Evolutionary conservation across 2,888 invertebrate genomes (phyloP), one percentile per base, ranked within the genome.

Genomic region (Taenaris catops): DNA sequence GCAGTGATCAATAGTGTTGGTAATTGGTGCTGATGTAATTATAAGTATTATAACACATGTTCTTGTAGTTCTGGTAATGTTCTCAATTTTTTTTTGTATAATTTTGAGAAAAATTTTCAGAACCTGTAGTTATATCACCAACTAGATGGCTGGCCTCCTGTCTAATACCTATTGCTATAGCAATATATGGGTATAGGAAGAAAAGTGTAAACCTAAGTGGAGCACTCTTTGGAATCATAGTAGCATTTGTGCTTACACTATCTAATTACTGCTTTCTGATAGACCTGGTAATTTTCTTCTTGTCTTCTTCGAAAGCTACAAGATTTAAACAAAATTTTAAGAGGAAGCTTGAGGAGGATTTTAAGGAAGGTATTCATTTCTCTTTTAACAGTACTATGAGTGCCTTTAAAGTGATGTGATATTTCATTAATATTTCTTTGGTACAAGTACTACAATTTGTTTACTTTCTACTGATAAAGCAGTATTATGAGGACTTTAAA

Each of bases 251-350:
- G 9, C 65, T 96, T 20, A 94, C 95, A 1, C 72, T 96, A 11
- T 92, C 94, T 29, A 96, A 91, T 64, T 92, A 93, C 57, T 91
- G 93, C 39, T 96, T 96, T 63, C 71, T 94, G 25, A 89, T 89
- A 6, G 90, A 92, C 44, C 76, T 96, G 16, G 74, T 94, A 7
- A 86, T 91, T 2, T 96, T 96, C 70, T 96, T 96, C 61, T 65
- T 95, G 10, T 88, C 93, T 25, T 93, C 93, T 1, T 95, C 96
- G 0, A 91, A 91, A 60, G 95, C 93, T 0, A 96, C 96, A 0
- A 95, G 94, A 66, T 93, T 92, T 57, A 88, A 92, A 8, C 72
- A 90, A 0, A 71, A 90, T 34, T 65, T 88, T 26, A 94, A 94
- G 60, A 81, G 75, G 37, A 91, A 91, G 58, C 64, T 95, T 33